phyloP scores from a whole-genome alignment of 37 sponge, comb jelly and placozoan species.

The Hexactinellida sp. region DNA sequence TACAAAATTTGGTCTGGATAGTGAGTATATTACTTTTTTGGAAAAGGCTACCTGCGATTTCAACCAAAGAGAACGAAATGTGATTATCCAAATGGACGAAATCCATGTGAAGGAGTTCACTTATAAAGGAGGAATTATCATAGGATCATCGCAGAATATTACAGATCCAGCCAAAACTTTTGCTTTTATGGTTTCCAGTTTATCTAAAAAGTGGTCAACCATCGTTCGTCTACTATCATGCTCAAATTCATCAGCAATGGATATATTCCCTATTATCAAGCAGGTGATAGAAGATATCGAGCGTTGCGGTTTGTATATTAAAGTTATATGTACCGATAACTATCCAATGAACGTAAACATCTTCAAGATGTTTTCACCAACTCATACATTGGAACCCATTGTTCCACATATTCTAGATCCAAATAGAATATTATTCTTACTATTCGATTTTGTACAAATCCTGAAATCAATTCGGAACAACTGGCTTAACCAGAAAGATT shows the following conservation, averaged over 20 bases:
- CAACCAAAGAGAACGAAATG: neutral
- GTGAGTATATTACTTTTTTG: neutral
- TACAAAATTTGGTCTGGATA: neutral
- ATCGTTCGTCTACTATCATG: too few species aligned
- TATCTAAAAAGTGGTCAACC: too few species aligned
- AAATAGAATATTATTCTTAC: neutral
- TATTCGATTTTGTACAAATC: neutral
- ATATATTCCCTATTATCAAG: neutral
- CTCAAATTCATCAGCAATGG: neutral
- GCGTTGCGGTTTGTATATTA: too few species aligned
- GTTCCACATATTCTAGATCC: neutral
- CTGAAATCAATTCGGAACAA: too few species aligned
- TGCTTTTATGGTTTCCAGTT: neutral
- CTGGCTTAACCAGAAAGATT: neutral
- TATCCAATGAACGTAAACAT: too few species aligned
- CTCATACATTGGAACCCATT: neutral
- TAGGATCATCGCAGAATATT: neutral
- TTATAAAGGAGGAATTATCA: neutral
- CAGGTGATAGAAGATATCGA: neutral
- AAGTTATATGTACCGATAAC: too few species aligned
- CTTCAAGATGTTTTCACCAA: too few species aligned
- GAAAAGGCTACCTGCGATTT: neutral
- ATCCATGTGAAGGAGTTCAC: neutral
- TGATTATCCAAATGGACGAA: neutral
- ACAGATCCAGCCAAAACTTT: neutral